Conservation (phyloP, 2,113 vertebrate species). For the Sebastes fasciatus region DNA sequence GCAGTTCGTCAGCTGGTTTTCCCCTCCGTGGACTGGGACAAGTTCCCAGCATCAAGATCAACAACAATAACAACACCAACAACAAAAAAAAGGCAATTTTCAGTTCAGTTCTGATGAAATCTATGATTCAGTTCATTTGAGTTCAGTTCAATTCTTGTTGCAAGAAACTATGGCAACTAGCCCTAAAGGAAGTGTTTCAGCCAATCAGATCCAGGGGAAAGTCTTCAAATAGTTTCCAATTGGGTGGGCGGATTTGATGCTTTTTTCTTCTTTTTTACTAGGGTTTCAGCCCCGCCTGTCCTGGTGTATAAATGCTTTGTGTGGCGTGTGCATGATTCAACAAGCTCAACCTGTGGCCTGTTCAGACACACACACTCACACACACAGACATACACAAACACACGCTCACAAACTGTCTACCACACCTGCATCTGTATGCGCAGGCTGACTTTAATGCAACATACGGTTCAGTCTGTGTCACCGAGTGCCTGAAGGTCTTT, state of each 20-base stretch:
- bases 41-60: conserved; percentile 50
- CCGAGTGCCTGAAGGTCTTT: conserved; percentile 45
- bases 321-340: conserved; percentile 66
- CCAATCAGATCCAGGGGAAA: conserved; percentile 73
- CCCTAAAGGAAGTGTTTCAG: conserved; percentile 71
- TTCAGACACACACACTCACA: conserved; percentile 43
- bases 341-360: conserved; percentile 58
- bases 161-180: conserved; percentile 77
- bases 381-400: conserved; percentile 42
- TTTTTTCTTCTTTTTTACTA: conserved; percentile 49
- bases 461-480: conserved; percentile 64
- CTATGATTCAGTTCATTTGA: conserved; percentile 60
- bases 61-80: conserved; percentile 32
- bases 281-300: conserved; percentile 47
- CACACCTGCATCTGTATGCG: conserved; percentile 58
- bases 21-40: conserved; percentile 23
- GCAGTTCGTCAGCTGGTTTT: conserved; percentile 30
- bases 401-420: conserved; percentile 36
- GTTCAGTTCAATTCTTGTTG: conserved; percentile 69
- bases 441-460: conserved; percentile 51
- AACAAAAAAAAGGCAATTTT: conserved; percentile 70
- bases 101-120: conserved; percentile 69
- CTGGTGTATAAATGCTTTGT: conserved; percentile 74
- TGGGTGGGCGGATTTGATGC: conserved; percentile 48
- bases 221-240: conserved; percentile 58